A percentile compares a stretch with the other conserved stretches of the same genome.
Conservation (phyloP, 2,797 vertebrate genomes). For the Numenius phaeopus region DNA sequence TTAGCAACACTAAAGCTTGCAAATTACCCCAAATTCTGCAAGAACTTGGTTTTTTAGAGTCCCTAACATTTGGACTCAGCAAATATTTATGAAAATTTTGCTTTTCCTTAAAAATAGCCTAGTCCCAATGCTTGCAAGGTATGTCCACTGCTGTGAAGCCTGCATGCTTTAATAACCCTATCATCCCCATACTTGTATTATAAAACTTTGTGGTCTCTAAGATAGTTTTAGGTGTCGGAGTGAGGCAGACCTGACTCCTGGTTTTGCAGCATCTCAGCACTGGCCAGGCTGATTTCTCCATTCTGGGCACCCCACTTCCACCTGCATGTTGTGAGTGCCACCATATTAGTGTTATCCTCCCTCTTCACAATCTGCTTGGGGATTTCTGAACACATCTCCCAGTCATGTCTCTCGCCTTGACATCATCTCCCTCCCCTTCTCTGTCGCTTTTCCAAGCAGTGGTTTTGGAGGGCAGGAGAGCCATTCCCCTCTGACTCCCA, state of each 20-base stretch:
- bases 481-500: neutral
- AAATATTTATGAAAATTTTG: neutral
- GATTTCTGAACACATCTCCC: fast-evolving
- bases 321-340: neutral
- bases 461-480: neutral
- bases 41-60: neutral
- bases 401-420: fast-evolving
- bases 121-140: fast-evolving
- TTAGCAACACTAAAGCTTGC: neutral
- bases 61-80: neutral
- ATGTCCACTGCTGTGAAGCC: fast-evolving
- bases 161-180: neutral
- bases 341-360: fast-evolving
- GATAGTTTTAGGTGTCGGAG: fast-evolving
- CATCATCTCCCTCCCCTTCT: neutral
- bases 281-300: fast-evolving
- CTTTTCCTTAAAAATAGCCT: neutral
- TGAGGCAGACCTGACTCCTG: neutral
- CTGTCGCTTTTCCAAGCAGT: fast-evolving
- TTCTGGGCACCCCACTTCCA: neutral
- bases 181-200: fast-evolving
- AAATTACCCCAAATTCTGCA: neutral
- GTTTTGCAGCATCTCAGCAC: neutral
- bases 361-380: fast-evolving
- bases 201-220: fast-evolving